phyloP scores from a whole-genome alignment of 2,888 invertebrate species.

The Drosophila tanythrix region DNA sequence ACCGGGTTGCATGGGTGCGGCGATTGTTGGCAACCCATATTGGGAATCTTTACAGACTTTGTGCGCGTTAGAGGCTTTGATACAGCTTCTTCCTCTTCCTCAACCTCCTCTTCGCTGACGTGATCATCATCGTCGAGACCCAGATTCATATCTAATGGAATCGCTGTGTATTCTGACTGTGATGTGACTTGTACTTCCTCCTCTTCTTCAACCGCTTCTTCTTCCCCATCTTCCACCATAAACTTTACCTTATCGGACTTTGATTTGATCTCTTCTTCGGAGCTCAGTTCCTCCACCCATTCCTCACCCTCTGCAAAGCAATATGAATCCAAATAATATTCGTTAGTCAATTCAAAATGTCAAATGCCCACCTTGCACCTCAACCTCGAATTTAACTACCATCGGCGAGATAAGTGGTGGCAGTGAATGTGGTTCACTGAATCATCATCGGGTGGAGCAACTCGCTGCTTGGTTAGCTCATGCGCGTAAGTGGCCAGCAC shows the following conservation, averaged over 20 bases:
- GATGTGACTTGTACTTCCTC: constrained; percentile 47
- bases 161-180: constrained; percentile 4
- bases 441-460: constrained; percentile 69
- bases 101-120: constrained; percentile 47
- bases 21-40: constrained; percentile 87
- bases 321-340: not conserved
- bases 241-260: constrained; percentile 45
- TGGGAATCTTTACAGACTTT: constrained; percentile 84
- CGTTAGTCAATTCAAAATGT: not conserved
- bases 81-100: constrained; percentile 52
- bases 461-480: constrained; percentile 73
- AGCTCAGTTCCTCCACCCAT: constrained; percentile 67
- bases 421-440: constrained; percentile 59
- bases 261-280: constrained; percentile 51
- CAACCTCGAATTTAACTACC: constrained; percentile 74
- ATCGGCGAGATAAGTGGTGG: constrained; percentile 79
- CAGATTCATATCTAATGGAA: constrained; percentile 47
- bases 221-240: constrained; percentile 41
- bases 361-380: constrained; percentile 62
- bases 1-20: constrained; percentile 87
- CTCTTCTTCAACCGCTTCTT: constrained; percentile 69
- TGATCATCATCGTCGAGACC: constrained; percentile 41
- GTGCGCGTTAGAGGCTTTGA: constrained; percentile 62
- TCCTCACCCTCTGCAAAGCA: constrained; percentile 65
- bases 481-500: constrained; percentile 72